These are phyloP conservation scores for Brenthis ino DNA, from an alignment of 2,888 invertebrate species.

Conservation along the genomic window DNA sequence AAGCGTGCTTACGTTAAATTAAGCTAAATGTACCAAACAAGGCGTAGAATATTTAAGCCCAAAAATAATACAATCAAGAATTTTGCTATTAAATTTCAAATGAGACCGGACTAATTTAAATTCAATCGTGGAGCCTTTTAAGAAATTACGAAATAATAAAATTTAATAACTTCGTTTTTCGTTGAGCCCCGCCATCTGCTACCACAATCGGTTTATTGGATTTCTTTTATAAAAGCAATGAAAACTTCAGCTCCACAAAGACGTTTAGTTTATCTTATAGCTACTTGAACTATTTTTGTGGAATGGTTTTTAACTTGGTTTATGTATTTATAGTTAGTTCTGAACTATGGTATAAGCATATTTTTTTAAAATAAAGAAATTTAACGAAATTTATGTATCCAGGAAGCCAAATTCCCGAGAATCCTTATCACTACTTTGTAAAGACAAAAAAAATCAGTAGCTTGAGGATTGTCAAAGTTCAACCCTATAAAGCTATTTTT, in stretches of 20 bases:
- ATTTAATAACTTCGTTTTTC: constrained; percentile 14
- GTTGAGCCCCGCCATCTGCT: constrained; percentile 14
- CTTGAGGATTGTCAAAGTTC: too few species aligned
- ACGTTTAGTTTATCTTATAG: not conserved
- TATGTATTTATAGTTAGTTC: too few species aligned
- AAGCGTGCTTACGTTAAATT: constrained; percentile 12
- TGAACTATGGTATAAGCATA: too few species aligned
- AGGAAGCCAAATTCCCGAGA: too few species aligned
- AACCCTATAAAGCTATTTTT: too few species aligned
- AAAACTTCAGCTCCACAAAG: not conserved
- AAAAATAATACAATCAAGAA: not conserved
- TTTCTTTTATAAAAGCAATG: constrained; percentile 6
- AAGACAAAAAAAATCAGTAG: too few species aligned
- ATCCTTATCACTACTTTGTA: too few species aligned
- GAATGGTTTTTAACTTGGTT: too few species aligned
- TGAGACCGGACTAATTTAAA: not conserved
- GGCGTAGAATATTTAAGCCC: not conserved
- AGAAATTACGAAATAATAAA: constrained; percentile 1
- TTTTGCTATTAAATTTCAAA: not conserved
- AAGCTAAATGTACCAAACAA: constrained; percentile 7
- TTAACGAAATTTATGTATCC: too few species aligned
- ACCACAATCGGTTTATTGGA: constrained; percentile 17
- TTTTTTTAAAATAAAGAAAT: too few species aligned
- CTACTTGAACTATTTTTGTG: not conserved
- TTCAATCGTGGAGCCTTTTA: not conserved